A percentile compares a stretch with the other conserved stretches of the same genome.
These are phyloP conservation scores for Caenorhabditis tropicalis DNA, from an alignment of 1,140 invertebrate genomes.

Conservation along the genomic window DNA sequence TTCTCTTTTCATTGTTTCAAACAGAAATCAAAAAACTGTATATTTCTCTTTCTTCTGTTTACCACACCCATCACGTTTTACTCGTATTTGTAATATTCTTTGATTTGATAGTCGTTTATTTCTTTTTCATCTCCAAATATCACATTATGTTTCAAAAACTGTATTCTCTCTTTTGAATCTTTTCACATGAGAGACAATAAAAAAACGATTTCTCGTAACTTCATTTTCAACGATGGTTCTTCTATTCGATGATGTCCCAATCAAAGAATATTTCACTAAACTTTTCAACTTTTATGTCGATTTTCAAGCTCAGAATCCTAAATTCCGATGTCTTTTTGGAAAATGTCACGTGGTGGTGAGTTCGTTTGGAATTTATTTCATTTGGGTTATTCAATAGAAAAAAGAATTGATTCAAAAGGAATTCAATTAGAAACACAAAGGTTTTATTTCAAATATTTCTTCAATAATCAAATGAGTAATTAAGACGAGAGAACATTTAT, in stretches of 20 bases:
- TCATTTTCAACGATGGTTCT: slow-evolving; percentile 1
- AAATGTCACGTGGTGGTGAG: slow-evolving; percentile 34
- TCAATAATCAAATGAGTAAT: no score
- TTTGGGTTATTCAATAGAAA: no score
- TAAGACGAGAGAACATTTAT: no score
- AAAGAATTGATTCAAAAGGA: no score
- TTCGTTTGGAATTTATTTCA: not conserved
- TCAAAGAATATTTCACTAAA: slow-evolving; percentile 24
- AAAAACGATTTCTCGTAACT: not conserved
- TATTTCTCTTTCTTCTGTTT: not conserved
- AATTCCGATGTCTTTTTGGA: slow-evolving; percentile 12
- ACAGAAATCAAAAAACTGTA: not conserved
- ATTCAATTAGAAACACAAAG: no score
- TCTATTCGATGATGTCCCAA: slow-evolving; percentile 7
- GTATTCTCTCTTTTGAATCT: not conserved
- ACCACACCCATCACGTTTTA: not conserved
- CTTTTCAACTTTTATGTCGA: slow-evolving; percentile 35
- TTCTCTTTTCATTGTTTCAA: not conserved
- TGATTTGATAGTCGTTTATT: not conserved
- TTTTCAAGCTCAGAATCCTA: not conserved
- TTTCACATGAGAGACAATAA: not conserved
- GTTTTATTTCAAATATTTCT: no score
- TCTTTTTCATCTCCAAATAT: not conserved
- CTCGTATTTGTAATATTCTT: not conserved
- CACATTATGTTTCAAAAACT: not conserved